These are phyloP conservation scores for Brachionus paranguensis DNA, from an alignment of 1,140 invertebrate genomes.

Conservation along the genomic window DNA sequence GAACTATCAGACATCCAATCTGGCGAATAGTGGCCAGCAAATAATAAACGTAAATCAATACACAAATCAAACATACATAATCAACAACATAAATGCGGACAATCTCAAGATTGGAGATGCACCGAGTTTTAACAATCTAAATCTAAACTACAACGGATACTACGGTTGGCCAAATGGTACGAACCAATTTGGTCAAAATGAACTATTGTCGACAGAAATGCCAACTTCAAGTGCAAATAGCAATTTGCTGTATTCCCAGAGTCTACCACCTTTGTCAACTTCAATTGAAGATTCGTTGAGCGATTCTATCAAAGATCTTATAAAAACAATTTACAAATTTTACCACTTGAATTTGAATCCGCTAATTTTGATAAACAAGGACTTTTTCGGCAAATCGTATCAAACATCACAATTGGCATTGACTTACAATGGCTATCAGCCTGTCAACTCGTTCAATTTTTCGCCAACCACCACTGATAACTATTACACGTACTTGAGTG, in stretches of 20 bases:
- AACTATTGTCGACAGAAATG: background rate
- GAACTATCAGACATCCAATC: slow-evolving; percentile 17
- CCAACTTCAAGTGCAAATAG: background rate
- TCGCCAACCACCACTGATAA: background rate
- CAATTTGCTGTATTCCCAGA: background rate
- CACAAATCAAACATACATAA: slow-evolving; percentile 32
- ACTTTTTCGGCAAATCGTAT: background rate
- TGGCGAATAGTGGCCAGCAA: background rate
- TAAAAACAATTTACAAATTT: slow-evolving; percentile 12
- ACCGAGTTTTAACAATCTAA: background rate
- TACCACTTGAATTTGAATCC: slow-evolving; percentile 20
- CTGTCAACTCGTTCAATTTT: background rate
- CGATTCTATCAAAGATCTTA: slow-evolving; percentile 14
- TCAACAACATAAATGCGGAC: slow-evolving; percentile 28
- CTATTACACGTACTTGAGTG: background rate
- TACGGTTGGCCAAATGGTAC: background rate
- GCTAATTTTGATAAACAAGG: background rate
- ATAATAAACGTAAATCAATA: slow-evolving; percentile 31
- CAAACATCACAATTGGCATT: background rate
- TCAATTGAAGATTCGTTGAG: slow-evolving; percentile 14
- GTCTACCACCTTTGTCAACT: background rate
- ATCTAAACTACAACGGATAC: background rate
- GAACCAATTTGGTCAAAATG: background rate
- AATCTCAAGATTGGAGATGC: background rate
- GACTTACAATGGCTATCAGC: slow-evolving; percentile 13